phyloP scores from a whole-genome alignment of 2,113 vertebrate species.

The Mola mola region DNA sequence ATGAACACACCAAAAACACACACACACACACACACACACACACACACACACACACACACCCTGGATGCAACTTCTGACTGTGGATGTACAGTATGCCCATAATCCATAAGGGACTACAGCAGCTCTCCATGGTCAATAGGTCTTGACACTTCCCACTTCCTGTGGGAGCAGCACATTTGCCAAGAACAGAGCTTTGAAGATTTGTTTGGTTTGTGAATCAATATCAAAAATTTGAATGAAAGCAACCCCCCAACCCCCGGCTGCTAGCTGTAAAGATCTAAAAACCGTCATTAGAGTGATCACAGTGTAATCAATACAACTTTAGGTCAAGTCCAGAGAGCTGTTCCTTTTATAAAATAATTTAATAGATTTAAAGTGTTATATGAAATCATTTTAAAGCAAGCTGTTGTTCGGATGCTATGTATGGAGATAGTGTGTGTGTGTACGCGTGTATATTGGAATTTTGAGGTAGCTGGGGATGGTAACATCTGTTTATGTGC shows the following conservation, averaged over 20 bases:
- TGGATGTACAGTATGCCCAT: constrained; percentile 30
- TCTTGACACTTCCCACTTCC: constrained; percentile 13
- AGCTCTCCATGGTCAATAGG: constrained; percentile 22
- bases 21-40: neutral
- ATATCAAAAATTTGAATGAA: constrained; percentile 4
- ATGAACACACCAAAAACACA: neutral
- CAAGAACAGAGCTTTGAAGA: constrained; percentile 8
- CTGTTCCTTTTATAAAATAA: no score
- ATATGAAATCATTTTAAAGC: no score
- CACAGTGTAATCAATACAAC: neutral
- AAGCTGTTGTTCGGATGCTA: no score
- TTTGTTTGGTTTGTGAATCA: constrained; percentile 8
- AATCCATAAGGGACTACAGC: constrained; percentile 31
- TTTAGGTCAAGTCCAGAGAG: neutral
- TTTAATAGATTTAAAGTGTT: neutral
- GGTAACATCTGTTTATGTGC: no score
- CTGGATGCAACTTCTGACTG: neutral
- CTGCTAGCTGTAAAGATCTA: constrained; percentile 1
- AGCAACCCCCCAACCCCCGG: neutral
- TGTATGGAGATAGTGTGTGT: no score
- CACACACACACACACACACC: neutral
- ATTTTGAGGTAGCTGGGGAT: no score
- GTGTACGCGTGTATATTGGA: no score
- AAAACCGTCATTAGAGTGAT: constrained; percentile 8
- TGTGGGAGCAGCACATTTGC: constrained; percentile 21